These are phyloP conservation scores for Naso thynnoides DNA, from an alignment of 2,797 vertebrate genomes.

Conservation along the genomic window DNA sequence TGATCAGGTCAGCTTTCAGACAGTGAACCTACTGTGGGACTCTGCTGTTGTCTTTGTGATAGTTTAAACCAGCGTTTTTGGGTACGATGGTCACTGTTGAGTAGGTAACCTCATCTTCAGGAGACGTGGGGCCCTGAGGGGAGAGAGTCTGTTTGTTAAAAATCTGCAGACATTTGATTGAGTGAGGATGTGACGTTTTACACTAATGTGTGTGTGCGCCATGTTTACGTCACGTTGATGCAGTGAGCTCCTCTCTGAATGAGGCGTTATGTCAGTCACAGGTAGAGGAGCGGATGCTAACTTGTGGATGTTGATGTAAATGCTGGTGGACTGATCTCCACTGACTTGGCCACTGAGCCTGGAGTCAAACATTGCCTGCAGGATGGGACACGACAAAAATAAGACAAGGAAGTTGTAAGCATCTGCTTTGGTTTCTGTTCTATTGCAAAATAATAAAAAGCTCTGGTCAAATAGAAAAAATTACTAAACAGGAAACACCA, in stretches of 20 bases:
- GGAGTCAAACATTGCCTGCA: not conserved
- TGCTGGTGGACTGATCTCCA: not conserved
- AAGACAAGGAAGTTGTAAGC: not conserved
- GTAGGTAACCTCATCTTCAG: slow-evolving; percentile 56
- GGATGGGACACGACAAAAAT: slow-evolving; percentile 1
- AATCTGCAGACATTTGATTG: not conserved
- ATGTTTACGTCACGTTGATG: slow-evolving; percentile 16
- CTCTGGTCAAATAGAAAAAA: not conserved
- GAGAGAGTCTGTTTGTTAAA: not conserved
- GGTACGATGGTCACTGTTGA: slow-evolving; percentile 56
- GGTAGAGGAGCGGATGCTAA: not conserved
- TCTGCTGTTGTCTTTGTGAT: slow-evolving; percentile 8
- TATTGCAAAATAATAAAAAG: not conserved
- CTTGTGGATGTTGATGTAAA: slow-evolving; percentile 48
- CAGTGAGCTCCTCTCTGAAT: slow-evolving; percentile 2
- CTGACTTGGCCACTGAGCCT: not conserved
- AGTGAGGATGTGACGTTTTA: not conserved
- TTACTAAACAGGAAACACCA: not conserved
- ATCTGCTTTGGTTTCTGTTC: not conserved
- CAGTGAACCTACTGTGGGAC: slow-evolving; percentile 34
- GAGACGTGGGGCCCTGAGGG: slow-evolving; percentile 20
- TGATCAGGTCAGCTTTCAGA: not conserved
- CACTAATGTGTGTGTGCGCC: not conserved
- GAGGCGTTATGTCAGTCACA: not conserved
- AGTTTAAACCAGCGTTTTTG: slow-evolving; percentile 2